Evolutionary conservation across 2,113 vertebrate species (phyloP).

Genomic region (Neodontobutis hainanensis): DNA sequence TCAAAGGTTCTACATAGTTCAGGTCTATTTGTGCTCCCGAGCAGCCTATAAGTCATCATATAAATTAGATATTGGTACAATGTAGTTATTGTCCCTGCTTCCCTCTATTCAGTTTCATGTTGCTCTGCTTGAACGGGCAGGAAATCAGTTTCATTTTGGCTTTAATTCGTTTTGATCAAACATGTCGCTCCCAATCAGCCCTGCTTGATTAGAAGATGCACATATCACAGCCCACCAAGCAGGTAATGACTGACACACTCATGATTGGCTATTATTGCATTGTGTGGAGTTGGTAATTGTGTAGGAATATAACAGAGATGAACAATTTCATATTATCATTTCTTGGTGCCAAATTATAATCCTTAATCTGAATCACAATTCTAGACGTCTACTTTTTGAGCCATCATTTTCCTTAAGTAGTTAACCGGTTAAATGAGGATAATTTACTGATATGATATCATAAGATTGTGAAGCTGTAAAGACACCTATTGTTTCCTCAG

Average conservation of each 20-base stretch:
- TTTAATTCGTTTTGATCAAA: constrained; percentile 78
- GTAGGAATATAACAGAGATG: neutral
- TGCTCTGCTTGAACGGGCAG: constrained; percentile 70
- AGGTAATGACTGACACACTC: constrained; percentile 66
- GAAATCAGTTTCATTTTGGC: constrained; percentile 75
- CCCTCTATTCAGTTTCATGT: constrained; percentile 31
- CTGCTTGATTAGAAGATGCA: constrained; percentile 69
- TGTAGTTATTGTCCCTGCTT: neutral
- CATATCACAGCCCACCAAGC: constrained; percentile 62
- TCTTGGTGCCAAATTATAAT: neutral
- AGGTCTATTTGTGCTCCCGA: constrained; percentile 33
- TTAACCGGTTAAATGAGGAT: too few relatives aligned
- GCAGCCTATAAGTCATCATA: constrained; percentile 44
- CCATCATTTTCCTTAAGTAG: neutral
- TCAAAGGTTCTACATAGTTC: constrained; percentile 24
- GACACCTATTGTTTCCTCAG: constrained; percentile 35
- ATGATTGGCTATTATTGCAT: constrained; percentile 45
- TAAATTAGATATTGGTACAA: constrained; percentile 44
- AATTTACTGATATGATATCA: too few relatives aligned
- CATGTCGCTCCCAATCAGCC: constrained; percentile 76
- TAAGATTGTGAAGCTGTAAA: constrained; percentile 1
- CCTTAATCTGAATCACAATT: too few relatives aligned
- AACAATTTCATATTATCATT: neutral
- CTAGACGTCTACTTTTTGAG: neutral
- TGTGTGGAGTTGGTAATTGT: constrained; percentile 20